A percentile compares a stretch with the other conserved stretches of the same genome.
Evolutionary conservation across 1,140 invertebrate species (phyloP).

Genomic region (Trichogramma pretiosum): DNA sequence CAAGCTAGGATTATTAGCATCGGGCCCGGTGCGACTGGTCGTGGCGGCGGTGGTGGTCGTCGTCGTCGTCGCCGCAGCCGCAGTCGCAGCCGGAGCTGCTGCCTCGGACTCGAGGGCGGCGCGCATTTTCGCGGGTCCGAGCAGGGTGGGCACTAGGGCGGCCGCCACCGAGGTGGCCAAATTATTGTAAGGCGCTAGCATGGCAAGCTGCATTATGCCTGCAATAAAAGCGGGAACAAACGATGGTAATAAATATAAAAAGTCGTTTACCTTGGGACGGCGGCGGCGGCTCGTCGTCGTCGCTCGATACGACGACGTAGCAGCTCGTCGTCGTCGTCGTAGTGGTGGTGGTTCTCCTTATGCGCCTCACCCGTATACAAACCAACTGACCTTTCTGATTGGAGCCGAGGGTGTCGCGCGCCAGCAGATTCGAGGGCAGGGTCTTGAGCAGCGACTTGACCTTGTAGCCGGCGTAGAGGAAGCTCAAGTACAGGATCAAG

Average conservation of each 20-base stretch:
- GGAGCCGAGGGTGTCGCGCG: slow-evolving; percentile 37
- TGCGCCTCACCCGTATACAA: neutral
- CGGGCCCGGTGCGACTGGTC: neutral
- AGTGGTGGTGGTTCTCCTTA: neutral
- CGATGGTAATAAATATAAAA: no score
- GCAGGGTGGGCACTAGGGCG: slow-evolving; percentile 48
- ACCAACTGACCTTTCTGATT: slow-evolving; percentile 45
- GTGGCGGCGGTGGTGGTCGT: slow-evolving; percentile 27
- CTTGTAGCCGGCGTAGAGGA: slow-evolving; percentile 49
- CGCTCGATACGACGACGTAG: neutral
- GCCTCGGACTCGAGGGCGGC: slow-evolving; percentile 10
- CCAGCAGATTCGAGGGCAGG: slow-evolving; percentile 42
- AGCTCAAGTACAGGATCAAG: slow-evolving; percentile 47
- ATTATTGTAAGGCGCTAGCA: slow-evolving; percentile 51
- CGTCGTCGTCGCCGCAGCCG: slow-evolving; percentile 31
- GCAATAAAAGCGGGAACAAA: neutral
- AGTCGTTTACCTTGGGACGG: no score
- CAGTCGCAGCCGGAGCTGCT: neutral
- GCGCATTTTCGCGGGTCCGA: slow-evolving; percentile 41
- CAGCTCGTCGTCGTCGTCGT: no score
- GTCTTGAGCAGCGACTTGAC: slow-evolving; percentile 42
- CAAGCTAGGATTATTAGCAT: slow-evolving; percentile 11
- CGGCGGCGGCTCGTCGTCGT: neutral
- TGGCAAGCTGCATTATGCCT: slow-evolving; percentile 52
- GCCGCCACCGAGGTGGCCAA: slow-evolving; percentile 51